Conservation (phyloP, 2,888 invertebrate genomes). For the Orthosia gracilis region DNA sequence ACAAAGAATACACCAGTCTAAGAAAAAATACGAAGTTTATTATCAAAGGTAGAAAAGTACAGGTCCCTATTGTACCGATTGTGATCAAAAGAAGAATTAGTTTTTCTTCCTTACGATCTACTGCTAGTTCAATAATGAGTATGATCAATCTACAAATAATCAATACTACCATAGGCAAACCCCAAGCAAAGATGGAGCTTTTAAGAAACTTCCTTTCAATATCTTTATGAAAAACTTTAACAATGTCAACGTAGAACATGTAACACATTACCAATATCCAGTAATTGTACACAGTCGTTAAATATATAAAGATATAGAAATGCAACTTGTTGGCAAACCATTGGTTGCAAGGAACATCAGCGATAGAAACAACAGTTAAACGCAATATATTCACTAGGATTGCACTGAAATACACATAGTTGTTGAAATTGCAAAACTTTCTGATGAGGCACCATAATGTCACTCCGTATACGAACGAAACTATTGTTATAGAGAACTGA, state of each 20-base stretch:
- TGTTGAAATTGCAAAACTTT: slow-evolving; percentile 31
- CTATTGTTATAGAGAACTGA: not conserved
- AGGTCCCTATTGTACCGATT: not conserved
- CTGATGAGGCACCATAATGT: slow-evolving; percentile 26
- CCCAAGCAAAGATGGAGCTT: slow-evolving; percentile 17
- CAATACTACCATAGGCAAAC: not conserved
- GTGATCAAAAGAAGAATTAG: not conserved
- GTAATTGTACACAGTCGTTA: slow-evolving; percentile 14
- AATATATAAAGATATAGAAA: slow-evolving; percentile 3
- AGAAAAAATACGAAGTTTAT: slow-evolving; percentile 19
- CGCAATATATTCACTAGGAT: slow-evolving; percentile 23
- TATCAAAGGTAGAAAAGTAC: slow-evolving; percentile 4
- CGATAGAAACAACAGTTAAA: slow-evolving; percentile 5
- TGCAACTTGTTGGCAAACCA: not conserved
- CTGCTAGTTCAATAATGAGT: not conserved
- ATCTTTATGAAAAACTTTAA: slow-evolving; percentile 28
- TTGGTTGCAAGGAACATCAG: not conserved
- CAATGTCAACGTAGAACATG: slow-evolving; percentile 34
- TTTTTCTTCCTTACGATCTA: not conserved
- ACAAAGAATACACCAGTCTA: slow-evolving; percentile 8
- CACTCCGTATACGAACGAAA: slow-evolving; percentile 24
- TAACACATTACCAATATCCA: slow-evolving; percentile 34
- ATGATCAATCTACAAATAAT: not conserved
- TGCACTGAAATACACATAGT: slow-evolving; percentile 25
- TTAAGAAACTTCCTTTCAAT: slow-evolving; percentile 9